Percentiles rank a stretch among this genome's conserved stretches.
Conservation (phyloP, 2,113 vertebrate species). For the Thunnus maccoyii region DNA sequence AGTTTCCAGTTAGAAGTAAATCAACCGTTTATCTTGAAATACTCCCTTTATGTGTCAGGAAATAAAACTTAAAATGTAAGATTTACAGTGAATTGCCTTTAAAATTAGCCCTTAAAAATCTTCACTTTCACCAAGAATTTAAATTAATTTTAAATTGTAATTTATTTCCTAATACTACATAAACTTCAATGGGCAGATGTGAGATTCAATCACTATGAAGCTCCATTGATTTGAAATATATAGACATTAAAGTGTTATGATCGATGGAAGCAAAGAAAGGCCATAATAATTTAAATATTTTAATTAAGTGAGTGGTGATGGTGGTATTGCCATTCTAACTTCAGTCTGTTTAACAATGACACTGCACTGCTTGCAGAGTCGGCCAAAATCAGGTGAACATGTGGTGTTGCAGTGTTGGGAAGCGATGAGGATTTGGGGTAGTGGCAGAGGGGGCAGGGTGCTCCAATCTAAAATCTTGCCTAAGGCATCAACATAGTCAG, state of each 20-base stretch:
- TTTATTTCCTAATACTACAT: not conserved
- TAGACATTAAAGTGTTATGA: not conserved
- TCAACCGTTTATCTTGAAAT: not conserved
- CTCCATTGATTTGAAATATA: not conserved
- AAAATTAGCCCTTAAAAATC: not conserved
- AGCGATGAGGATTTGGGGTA: no score
- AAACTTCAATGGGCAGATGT: not conserved
- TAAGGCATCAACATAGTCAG: no score
- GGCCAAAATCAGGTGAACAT: no score
- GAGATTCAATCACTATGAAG: not conserved
- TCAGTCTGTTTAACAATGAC: no score
- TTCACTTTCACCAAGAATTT: not conserved
- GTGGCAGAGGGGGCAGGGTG: no score
- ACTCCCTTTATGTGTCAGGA: not conserved
- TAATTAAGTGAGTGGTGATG: no score
- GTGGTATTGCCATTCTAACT: no score
- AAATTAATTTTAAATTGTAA: not conserved
- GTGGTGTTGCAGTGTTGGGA: no score
- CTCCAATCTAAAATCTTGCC: no score
- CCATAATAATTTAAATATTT: not conserved
- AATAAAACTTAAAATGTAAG: not conserved
- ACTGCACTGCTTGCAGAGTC: no score
- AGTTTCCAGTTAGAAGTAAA: not conserved
- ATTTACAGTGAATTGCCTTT: not conserved
- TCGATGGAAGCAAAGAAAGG: not conserved